A percentile compares a stretch with the other conserved stretches of the same genome.
Conservation (phyloP, 2,797 vertebrate genomes). For the Cichlasoma orientale region DNA sequence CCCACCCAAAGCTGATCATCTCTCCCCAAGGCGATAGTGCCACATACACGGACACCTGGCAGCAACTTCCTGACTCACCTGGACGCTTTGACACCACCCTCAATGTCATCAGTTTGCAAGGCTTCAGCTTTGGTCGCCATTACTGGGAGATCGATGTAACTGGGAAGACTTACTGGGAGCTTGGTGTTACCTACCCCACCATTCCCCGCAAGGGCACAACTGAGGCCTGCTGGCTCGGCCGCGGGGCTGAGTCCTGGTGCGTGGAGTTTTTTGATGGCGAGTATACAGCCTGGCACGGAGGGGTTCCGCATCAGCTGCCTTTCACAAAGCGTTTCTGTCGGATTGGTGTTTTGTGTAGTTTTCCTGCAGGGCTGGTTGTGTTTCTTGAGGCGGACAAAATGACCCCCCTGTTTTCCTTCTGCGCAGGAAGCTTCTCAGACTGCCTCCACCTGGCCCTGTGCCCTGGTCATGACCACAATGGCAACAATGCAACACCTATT, state of each 20-base stretch:
- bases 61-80: constrained; percentile 75
- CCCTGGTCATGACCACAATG: constrained; percentile 81
- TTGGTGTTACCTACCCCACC: constrained; percentile 81
- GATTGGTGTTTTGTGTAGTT: constrained; percentile 80
- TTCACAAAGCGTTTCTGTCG: constrained; percentile 65
- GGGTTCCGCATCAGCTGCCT: constrained; percentile 77
- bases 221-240: constrained; percentile 83
- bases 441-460: constrained; percentile 80
- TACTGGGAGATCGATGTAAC: constrained; percentile 84
- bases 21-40: constrained; percentile 74
- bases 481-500: constrained; percentile 75
- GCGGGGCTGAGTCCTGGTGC: constrained; percentile 80
- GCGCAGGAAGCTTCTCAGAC: constrained; percentile 78
- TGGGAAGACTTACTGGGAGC: constrained; percentile 85
- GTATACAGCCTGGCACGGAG: constrained; percentile 84
- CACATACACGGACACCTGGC: constrained; percentile 79
- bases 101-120: constrained; percentile 79
- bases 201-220: constrained; percentile 80
- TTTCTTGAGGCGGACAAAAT: constrained; percentile 80
- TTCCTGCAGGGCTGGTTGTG: constrained; percentile 76
- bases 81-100: constrained; percentile 83
- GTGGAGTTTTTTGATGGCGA: constrained; percentile 83
- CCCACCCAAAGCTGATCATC: constrained; percentile 83
- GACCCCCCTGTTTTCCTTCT: constrained; percentile 80
- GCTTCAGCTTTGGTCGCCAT: constrained; percentile 76